Percentiles rank a stretch among this genome's conserved stretches.
Conservation (phyloP, 2,888 invertebrate species). For the Agrenia bidenticulata region DNA sequence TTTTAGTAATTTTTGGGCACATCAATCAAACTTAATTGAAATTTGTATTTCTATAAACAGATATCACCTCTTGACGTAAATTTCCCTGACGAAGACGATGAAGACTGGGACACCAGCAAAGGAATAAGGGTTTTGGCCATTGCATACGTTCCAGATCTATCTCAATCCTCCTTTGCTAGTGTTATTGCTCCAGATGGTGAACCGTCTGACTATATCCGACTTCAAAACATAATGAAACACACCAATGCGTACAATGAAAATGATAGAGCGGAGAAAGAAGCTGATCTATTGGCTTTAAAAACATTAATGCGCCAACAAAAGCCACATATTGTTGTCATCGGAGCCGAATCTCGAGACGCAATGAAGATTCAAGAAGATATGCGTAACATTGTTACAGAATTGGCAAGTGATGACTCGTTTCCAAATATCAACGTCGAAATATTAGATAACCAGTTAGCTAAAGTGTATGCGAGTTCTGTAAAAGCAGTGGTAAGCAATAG, state of each 20-base stretch:
- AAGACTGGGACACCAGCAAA: conserved; percentile 83
- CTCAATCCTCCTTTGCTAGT: conserved; percentile 83
- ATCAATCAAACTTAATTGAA: background rate
- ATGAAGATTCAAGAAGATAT: conserved; percentile 77
- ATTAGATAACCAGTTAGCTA: conserved; percentile 89
- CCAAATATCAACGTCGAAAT: conserved; percentile 85
- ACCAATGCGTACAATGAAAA: conserved; percentile 71
- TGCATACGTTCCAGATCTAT: conserved; percentile 81
- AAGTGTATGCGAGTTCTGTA: conserved; percentile 87
- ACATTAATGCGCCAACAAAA: conserved; percentile 86
- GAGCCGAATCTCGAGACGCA: conserved; percentile 88
- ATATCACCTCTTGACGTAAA: conserved; percentile 71
- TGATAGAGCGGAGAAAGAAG: conserved; percentile 68
- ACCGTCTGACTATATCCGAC: conserved; percentile 82
- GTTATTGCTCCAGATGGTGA: conserved; percentile 86
- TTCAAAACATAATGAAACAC: conserved; percentile 81
- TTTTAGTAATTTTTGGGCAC: background rate
- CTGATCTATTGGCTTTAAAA: conserved; percentile 68
- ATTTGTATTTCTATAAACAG: conserved; percentile 52
- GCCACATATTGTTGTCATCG: conserved; percentile 89
- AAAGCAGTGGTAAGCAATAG: conserved; percentile 67
- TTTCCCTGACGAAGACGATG: conserved; percentile 76
- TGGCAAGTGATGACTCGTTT: conserved; percentile 82
- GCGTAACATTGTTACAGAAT: conserved; percentile 69
- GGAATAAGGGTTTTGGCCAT: conserved; percentile 85